Evolutionary conservation across 64 coral and sea anemone species (phyloP).

Genomic region (Anthopleura sola): DNA sequence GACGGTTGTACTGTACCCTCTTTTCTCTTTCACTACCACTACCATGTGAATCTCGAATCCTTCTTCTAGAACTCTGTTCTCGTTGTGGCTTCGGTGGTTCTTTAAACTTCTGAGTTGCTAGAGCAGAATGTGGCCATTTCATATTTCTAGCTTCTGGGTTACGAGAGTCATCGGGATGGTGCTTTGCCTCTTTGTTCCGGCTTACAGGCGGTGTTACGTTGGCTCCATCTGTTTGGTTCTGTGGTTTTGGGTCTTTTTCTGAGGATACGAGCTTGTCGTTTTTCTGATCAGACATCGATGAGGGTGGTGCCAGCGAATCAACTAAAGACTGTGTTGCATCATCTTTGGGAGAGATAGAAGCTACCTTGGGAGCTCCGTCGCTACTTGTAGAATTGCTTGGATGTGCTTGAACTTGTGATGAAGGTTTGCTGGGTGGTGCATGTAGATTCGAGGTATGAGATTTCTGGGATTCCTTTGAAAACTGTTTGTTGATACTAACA

Average conservation of each 20-base stretch:
- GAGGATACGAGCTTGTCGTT: background rate
- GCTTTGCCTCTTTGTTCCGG: background rate
- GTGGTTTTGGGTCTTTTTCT: background rate
- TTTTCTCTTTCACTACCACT: background rate
- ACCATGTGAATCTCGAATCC: background rate
- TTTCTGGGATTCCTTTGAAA: background rate
- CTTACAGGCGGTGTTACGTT: background rate
- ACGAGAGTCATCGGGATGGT: background rate
- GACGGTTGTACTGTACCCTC: background rate
- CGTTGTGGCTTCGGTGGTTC: background rate
- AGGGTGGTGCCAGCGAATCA: background rate
- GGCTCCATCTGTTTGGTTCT: background rate
- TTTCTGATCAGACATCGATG: background rate
- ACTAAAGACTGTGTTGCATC: background rate
- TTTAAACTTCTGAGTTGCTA: background rate
- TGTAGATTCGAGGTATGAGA: background rate
- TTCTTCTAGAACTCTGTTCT: background rate
- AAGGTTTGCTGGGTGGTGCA: background rate
- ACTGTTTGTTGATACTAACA: background rate
- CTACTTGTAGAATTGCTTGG: background rate
- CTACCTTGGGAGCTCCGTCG: background rate
- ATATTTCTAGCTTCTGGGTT: background rate
- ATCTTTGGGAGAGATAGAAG: background rate
- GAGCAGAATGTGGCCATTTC: constrained; percentile 4
- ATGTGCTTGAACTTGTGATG: background rate